Evolutionary conservation across 2,797 vertebrate genomes (phyloP), one percentile per base, ranked within the genome.

Genomic region (Myotis vivesi): DNA sequence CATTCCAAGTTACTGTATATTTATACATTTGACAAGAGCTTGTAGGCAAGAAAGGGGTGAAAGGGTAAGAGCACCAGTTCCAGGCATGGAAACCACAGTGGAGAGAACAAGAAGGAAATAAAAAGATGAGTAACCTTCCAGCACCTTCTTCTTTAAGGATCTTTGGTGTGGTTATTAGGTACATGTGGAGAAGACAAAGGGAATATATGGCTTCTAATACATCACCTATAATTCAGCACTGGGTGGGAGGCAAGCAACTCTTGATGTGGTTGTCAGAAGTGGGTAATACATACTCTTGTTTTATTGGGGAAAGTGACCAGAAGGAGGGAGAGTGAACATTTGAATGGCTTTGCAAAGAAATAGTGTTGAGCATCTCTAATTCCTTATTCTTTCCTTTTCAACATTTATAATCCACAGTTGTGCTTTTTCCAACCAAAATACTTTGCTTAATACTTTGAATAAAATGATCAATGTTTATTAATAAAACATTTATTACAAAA

Each of bases 41-140:
- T 23, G 1, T 3, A 95, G 92, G 93, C 49, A 96, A 95, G 33
- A 97, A 95, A 92, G 51, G 62, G 51, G 75, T 25, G 76, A 92
- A 96, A 97, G 83, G 89, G 86, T 64, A 95, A 96, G 93, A 30
- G 38, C 81, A 57, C 30, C 80, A 79, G 92, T 93, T 96, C 94
- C 44, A 66, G 79, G 22, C 2, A 0, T 49, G 2, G 17, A 17
- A 11, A 59, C 82, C 30, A 17, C 83, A 92, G 83, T 79, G 97
- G 82, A 96, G 89, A 94, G 92, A 94, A 96, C 95, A 95, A 96
- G 25, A 95, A 97, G 96, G 89, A 97, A 97, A 97, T 97, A 97
- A 96, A 97, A 98, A 96, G 97, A 97, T 86, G 93, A 97, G 97
- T 97, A 97, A 97, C 84, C 97, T 97, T 95, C 96, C 96, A 96